Evolutionary conservation across 1,140 invertebrate genomes (phyloP).

Genomic region (Oryctes rhinoceros): DNA sequence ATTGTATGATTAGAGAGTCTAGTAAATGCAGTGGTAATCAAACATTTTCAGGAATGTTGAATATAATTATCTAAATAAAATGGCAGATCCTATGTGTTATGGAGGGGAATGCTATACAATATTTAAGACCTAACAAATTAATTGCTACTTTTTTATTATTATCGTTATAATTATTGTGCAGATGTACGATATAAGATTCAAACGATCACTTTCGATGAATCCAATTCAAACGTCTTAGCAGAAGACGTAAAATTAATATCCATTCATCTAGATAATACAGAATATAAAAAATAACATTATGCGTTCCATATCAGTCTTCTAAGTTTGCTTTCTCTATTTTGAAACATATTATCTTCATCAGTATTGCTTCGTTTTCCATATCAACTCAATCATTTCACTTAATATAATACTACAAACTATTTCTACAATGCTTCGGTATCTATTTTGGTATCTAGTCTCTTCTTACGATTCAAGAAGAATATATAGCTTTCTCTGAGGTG

Average conservation of each 20-base stretch:
- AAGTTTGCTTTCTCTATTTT: slow-evolving; percentile 5
- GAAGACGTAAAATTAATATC: neutral
- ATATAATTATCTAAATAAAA: neutral
- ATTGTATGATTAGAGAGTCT: slow-evolving; percentile 4
- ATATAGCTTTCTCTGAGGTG: slow-evolving; percentile 56
- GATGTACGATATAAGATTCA: neutral
- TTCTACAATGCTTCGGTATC: slow-evolving; percentile 16
- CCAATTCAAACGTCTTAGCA: neutral
- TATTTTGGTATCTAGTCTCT: slow-evolving; percentile 17
- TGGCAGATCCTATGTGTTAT: neutral
- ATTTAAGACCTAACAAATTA: slow-evolving; percentile 5
- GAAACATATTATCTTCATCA: neutral
- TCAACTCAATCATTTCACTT: neutral
- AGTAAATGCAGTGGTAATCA: slow-evolving; percentile 22
- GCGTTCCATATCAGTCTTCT: slow-evolving; percentile 38
- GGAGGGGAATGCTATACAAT: slow-evolving; percentile 1
- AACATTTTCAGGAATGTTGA: slow-evolving; percentile 1
- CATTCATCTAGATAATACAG: neutral
- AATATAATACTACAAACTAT: neutral
- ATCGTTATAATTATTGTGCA: neutral
- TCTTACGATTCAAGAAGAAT: slow-evolving; percentile 44
- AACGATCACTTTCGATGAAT: neutral
- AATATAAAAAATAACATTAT: slow-evolving; percentile 38
- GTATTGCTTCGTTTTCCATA: slow-evolving; percentile 6
- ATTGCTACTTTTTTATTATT: too few species aligned